Evolutionary conservation across 1,140 invertebrate species (phyloP), one percentile per base, ranked within the genome.

Genomic region (Neuroterus valhalla): DNA sequence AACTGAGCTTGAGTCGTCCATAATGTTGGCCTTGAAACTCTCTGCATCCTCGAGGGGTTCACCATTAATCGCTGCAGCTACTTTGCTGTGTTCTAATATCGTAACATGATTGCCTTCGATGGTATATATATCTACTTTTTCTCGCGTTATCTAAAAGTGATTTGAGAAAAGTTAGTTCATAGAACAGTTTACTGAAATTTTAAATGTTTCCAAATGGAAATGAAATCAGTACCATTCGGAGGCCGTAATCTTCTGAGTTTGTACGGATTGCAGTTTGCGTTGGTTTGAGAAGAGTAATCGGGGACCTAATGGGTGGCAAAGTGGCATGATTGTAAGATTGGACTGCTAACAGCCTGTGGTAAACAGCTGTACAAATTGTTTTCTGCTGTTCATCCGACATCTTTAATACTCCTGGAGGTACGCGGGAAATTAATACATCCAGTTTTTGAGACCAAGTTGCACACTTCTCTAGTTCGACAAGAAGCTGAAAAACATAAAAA

Each of bases 21-120:
- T 78, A 52, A 89, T 81, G 17, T 68, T 77, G 0, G 78, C 78
- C 74, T 84, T 88, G 5, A 89, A 89, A 17, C 70, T 69, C 17
- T 80, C 72, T 1, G 76, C 78, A 72, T 88, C 84, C 26, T 87
- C 83, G 0, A 89, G n/a, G 0, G 85, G 77, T n/a, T 90, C 88
- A 1, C 82, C 86, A 31, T 94, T 94, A 43, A 95, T 94, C 8
- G 93, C 91, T 67, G 92, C 88, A 1, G 92, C 90, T 45, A 93
- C 84, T 79, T 93, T 93, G 23, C 89, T 87, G 82, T 93, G 93
- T 23, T 95, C 92, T 72, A 95, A 81, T 79, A 96, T 94, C 14
- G 91, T 92, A 0, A 92, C 82, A 79, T 96, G 95, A 85, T 94
- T 94, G n/a, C 94, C 94, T 80, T 87, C 83, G 0, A 82, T 8